A percentile compares a stretch with the other conserved stretches of the same genome.
Conservation (phyloP, 2,113 vertebrate species). For the Charina bottae region DNA sequence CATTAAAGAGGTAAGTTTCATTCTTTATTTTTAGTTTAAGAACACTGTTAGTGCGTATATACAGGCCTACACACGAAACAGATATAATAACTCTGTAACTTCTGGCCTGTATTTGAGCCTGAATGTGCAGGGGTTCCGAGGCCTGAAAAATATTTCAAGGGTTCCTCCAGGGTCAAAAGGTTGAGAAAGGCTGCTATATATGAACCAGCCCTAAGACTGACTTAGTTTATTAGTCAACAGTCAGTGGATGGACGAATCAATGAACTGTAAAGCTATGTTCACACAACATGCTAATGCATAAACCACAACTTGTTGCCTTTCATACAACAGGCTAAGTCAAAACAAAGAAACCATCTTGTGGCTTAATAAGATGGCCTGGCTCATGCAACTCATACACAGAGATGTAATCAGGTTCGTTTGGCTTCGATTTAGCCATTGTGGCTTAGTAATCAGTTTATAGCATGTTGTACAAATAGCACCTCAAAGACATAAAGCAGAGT, state of each 20-base stretch:
- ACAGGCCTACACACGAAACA: too few species aligned
- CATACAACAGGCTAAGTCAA: background rate
- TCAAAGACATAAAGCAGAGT: background rate
- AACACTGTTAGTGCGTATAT: too few species aligned
- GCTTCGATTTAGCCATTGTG: background rate
- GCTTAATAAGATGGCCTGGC: background rate
- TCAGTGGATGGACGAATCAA: background rate
- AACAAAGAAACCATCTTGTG: too few species aligned
- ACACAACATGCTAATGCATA: background rate
- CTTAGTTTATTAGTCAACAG: background rate
- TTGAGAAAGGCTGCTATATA: background rate
- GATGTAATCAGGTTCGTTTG: background rate
- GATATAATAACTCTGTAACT: too few species aligned
- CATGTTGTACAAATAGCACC: background rate
- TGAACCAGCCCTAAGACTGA: background rate
- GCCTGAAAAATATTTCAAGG: too few species aligned
- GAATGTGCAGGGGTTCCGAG: too few species aligned
- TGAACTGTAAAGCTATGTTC: background rate
- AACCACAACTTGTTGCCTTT: background rate
- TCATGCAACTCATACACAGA: background rate
- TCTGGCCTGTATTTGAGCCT: too few species aligned
- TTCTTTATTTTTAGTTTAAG: too few species aligned
- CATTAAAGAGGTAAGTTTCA: too few species aligned
- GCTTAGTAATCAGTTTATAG: background rate
- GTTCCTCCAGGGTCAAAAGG: too few species aligned